A percentile compares a stretch with the other conserved stretches of the same genome.
Conservation (phyloP, 2,113 vertebrate species). For the Spea bombifrons region DNA sequence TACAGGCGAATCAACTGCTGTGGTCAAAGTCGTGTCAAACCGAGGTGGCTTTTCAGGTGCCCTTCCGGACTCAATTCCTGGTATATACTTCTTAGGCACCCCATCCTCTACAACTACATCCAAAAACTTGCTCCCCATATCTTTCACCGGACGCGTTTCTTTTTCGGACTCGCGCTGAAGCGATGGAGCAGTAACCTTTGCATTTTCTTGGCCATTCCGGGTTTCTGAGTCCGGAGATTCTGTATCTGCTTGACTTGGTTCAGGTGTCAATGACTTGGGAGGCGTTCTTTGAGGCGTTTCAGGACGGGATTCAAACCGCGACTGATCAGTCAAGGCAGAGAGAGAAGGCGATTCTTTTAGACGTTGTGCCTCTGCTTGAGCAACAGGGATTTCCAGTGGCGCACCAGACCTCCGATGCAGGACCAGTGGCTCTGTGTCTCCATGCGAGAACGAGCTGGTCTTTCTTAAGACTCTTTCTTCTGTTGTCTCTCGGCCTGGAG, state of each 20-base stretch:
- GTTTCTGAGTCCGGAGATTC: background rate
- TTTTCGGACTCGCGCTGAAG: background rate
- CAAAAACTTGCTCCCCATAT: constrained; percentile 6
- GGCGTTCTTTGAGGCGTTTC: constrained; percentile 57
- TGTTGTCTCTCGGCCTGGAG: constrained; percentile 63
- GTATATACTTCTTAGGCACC: constrained; percentile 8
- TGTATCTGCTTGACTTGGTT: constrained; percentile 43
- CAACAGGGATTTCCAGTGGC: constrained; percentile 88
- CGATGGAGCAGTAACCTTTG: background rate
- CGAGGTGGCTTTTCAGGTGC: background rate
- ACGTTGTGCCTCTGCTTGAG: constrained; percentile 72
- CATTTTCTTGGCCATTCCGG: background rate
- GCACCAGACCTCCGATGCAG: constrained; percentile 86
- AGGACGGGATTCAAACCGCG: constrained; percentile 68
- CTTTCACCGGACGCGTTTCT: background rate
- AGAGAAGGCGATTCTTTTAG: constrained; percentile 90
- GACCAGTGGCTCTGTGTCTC: constrained; percentile 80
- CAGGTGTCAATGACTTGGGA: constrained; percentile 56
- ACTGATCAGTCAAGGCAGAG: constrained; percentile 79
- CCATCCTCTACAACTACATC: constrained; percentile 6
- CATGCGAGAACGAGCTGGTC: constrained; percentile 93
- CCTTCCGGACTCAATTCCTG: background rate
- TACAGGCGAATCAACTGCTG: background rate
- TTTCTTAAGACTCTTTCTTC: constrained; percentile 81
- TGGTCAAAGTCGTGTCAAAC: background rate